These are phyloP conservation scores for Paragorgia papillata DNA, from an alignment of 92 coral and sea anemone species.

Conservation along the genomic window DNA sequence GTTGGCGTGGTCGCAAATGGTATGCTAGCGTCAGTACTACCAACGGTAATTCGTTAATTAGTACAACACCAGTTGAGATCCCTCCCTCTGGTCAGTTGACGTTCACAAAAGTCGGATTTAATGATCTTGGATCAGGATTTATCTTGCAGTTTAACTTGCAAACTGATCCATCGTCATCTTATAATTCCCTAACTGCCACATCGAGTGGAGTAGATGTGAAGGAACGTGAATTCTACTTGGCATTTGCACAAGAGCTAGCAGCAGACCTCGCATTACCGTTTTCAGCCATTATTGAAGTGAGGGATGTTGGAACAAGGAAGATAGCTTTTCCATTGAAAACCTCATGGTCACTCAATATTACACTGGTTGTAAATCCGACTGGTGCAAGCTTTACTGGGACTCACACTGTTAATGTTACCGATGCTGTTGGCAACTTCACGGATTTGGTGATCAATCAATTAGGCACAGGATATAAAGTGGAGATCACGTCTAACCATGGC, in stretches of 20 bases:
- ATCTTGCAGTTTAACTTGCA: constrained; percentile 64
- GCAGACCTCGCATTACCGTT: constrained; percentile 77
- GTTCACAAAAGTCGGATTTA: constrained; percentile 62
- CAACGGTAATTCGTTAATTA: constrained; percentile 57
- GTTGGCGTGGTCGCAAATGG: constrained; percentile 88
- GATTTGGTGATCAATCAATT: constrained; percentile 64
- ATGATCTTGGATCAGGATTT: constrained; percentile 57
- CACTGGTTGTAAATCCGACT: constrained; percentile 50
- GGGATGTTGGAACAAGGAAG: constrained; percentile 74
- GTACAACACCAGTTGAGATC: constrained; percentile 45
- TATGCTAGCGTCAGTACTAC: constrained; percentile 57
- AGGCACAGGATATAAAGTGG: constrained; percentile 61
- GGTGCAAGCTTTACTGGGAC: constrained; percentile 71
- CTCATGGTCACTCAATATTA: constrained; percentile 68
- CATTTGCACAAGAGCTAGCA: constrained; percentile 58
- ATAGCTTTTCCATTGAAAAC: constrained; percentile 72
- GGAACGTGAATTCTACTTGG: constrained; percentile 65
- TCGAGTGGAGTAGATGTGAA: constrained; percentile 67
- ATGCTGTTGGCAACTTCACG: constrained; percentile 68
- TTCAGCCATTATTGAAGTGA: constrained; percentile 76
- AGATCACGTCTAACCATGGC: constrained; percentile 72
- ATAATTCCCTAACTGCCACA: constrained; percentile 63
- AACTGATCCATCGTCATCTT: constrained; percentile 80
- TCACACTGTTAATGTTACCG: constrained; percentile 60
- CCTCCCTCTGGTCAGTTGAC: constrained; percentile 73